phyloP scores from a whole-genome alignment of 2,113 vertebrate genomes.

The Clarias magur region DNA sequence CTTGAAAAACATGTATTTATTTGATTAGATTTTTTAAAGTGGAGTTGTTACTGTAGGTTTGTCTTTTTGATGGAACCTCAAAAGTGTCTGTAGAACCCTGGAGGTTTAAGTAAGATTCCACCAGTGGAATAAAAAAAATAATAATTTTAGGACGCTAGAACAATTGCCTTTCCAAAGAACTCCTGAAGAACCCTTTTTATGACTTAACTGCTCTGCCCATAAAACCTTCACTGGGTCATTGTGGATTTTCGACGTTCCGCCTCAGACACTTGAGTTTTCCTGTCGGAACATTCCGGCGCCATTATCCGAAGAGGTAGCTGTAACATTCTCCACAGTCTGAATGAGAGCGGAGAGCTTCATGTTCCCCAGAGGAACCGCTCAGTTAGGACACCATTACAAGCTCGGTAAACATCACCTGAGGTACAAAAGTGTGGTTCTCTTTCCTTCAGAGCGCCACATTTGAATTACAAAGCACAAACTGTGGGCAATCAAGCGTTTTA shows the following conservation, averaged over 20 bases:
- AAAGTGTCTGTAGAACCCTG: neutral
- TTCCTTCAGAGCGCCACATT: neutral
- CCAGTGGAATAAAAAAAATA: neutral
- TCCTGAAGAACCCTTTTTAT: neutral
- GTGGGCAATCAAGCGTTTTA: neutral
- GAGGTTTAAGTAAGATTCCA: neutral
- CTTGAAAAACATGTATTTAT: too few species aligned
- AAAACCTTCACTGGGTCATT: neutral
- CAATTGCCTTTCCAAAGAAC: neutral
- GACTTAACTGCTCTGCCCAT: neutral
- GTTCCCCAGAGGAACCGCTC: constrained; percentile 4
- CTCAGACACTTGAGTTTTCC: neutral
- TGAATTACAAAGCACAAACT: neutral
- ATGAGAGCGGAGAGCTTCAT: neutral
- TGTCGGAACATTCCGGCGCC: neutral
- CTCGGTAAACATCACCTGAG: constrained; percentile 9
- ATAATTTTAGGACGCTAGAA: neutral
- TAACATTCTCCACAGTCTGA: constrained; percentile 5
- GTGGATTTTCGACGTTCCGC: neutral
- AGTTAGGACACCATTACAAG: neutral
- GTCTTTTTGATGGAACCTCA: neutral
- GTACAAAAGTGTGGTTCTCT: neutral
- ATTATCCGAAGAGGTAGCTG: neutral
- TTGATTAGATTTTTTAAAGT: neutral
- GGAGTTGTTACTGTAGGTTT: neutral